phyloP scores from a whole-genome alignment of 2,113 vertebrate genomes.

The Oxygymnocypris stewartii region DNA sequence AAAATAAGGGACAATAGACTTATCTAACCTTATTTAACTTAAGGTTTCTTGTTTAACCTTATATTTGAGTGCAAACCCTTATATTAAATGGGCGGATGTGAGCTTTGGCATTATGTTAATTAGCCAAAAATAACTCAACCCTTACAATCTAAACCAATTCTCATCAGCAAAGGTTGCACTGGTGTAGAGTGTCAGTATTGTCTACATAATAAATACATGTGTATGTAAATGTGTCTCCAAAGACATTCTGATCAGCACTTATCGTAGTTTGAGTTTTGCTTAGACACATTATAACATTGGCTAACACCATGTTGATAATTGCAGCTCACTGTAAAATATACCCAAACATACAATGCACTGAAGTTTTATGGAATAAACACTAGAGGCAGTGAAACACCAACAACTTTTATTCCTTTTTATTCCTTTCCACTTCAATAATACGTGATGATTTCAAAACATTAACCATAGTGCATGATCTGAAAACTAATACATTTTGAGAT shows the following conservation, averaged over 20 bases:
- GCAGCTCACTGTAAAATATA: not conserved
- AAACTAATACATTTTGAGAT: not conserved
- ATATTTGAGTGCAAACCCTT: no score
- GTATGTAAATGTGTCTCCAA: not conserved
- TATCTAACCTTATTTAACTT: no score
- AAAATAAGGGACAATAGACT: no score
- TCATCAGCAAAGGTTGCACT: not conserved
- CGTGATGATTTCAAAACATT: not conserved
- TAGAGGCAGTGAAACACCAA: no score
- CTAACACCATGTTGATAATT: not conserved
- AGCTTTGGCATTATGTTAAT: no score
- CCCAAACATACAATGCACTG: not conserved
- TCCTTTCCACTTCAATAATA: not conserved
- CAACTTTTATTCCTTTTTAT: not conserved
- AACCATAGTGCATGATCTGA: not conserved
- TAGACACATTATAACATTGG: not conserved
- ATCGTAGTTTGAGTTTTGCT: not conserved
- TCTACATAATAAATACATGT: not conserved
- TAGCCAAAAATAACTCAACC: not conserved
- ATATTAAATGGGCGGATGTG: no score
- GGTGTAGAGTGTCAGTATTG: not conserved
- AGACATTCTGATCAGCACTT: not conserved
- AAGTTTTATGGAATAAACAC: not conserved
- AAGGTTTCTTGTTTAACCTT: no score
- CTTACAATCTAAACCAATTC: not conserved